Conservation (phyloP, 2,113 vertebrate genomes). For the Anarhynchus alexandrinus region DNA sequence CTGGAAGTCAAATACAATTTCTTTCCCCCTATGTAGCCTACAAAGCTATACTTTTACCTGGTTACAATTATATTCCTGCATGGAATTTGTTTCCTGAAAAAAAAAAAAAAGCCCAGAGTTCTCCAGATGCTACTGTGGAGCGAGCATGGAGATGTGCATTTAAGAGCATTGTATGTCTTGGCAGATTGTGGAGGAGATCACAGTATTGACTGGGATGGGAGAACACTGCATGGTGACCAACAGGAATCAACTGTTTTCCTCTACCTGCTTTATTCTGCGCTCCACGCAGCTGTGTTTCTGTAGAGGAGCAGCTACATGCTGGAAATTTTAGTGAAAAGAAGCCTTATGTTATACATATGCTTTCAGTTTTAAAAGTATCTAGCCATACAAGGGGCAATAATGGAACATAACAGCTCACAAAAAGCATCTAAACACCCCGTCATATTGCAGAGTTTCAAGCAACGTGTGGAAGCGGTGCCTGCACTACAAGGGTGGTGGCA, state of each 20-base stretch:
- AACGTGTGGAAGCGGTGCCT: neutral
- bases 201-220: neutral
- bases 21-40: neutral
- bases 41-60: neutral
- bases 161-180: neutral
- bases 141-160: neutral
- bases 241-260: neutral
- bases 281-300: neutral
- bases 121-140: neutral
- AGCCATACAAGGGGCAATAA: neutral
- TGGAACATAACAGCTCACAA: neutral
- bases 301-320: neutral
- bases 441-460: neutral
- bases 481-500: neutral
- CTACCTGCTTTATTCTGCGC: rapidly evolving
- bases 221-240: neutral
- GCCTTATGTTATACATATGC: neutral
- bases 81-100: neutral
- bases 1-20: neutral
- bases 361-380: neutral
- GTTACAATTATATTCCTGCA: neutral
- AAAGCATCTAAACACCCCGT: neutral
- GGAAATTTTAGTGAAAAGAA: neutral
- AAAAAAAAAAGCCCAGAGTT: neutral
- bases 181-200: neutral